Base-by-base conservation (phyloP, 1,140 invertebrate species). In the Rhagoletis zephyria region DNA sequence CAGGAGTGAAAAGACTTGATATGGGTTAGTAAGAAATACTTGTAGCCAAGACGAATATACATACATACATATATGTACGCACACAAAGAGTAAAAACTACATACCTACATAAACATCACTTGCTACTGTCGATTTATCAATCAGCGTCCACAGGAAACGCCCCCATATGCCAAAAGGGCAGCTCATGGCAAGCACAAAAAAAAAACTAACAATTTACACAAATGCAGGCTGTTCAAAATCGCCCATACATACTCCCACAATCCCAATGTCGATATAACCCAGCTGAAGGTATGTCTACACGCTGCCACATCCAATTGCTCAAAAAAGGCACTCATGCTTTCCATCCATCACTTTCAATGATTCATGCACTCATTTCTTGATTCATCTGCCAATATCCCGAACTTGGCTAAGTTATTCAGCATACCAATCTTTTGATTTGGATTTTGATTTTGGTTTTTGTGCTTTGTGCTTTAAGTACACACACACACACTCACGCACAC, bases 271-370 rank as follows among this genome's bases (percentile, higher is more conserved):
- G 30, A 30, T 30, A 30, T 30, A 30, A 30, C 30, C 30, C 30
- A 30, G 30, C 30, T 30, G 30, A 30, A 30, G 30, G 16, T n/a
- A 63, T 63, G 10, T 63, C 7, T 63, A 56, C 51, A 56, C 9
- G 51, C 51, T 56, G 51, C 4, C 4, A 4, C 9, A 56, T 6
- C 51, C 51, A 56, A 56, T 9, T 56, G 4, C 4, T 56, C 51
- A 56, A 56, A 56, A 56, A 63, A 63, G 7, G 42, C 10, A 45
- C 42, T 74, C 42, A 74, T 40, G 67, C 42, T 30, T 74, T 45
- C 19, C 16, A 81, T 81, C 48, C 74, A 81, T 81, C 74, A 81
- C 48, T 42, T 51, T 56, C 74, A 81, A 51, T 81, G 74, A 81
- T 81, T 81, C 48, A 81, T 81, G 48, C 67, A 70, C 16, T 81